Percentiles rank a stretch among this genome's conserved stretches.
phyloP scores from a whole-genome alignment of 2,797 vertebrate genomes.

The Centropyge bicolor region DNA sequence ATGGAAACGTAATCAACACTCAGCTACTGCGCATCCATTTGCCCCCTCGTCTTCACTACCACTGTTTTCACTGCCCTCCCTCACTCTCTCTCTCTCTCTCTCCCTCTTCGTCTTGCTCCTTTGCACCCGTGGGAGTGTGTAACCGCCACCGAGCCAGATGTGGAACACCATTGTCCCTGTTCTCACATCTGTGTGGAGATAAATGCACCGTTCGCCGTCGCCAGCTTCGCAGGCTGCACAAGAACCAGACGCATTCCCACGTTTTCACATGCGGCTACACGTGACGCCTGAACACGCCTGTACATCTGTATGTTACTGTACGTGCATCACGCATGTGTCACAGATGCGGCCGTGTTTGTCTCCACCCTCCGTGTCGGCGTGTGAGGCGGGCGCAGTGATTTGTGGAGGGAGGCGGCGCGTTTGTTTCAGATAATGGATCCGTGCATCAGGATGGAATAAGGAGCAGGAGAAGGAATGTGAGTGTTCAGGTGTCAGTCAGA shows the following conservation, averaged over 20 bases:
- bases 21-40: conserved; percentile 40
- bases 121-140: conserved; percentile 30
- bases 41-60: conserved; percentile 25
- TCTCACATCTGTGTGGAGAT: conserved; percentile 37
- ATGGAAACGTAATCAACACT: conserved; percentile 54
- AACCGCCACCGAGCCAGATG: conserved; percentile 61
- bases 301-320: neutral
- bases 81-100: neutral
- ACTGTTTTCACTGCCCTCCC: conserved; percentile 15
- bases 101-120: conserved; percentile 31
- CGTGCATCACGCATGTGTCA: conserved; percentile 6
- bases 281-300: neutral
- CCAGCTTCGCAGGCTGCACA: neutral
- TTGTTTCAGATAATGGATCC: conserved; percentile 30
- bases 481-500: neutral
- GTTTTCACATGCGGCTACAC: neutral
- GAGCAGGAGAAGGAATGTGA: neutral
- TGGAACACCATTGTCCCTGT: conserved; percentile 21
- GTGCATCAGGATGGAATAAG: conserved; percentile 28
- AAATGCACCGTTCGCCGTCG: conserved; percentile 2
- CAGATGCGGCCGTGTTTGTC: conserved; percentile 3
- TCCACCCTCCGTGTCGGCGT: neutral
- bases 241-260: conserved; percentile 8
- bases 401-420: neutral
- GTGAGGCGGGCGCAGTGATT: conserved; percentile 1